Evolutionary conservation across 92 coral and sea anemone species (phyloP).

Genomic region (Micromussa lordhowensis): DNA sequence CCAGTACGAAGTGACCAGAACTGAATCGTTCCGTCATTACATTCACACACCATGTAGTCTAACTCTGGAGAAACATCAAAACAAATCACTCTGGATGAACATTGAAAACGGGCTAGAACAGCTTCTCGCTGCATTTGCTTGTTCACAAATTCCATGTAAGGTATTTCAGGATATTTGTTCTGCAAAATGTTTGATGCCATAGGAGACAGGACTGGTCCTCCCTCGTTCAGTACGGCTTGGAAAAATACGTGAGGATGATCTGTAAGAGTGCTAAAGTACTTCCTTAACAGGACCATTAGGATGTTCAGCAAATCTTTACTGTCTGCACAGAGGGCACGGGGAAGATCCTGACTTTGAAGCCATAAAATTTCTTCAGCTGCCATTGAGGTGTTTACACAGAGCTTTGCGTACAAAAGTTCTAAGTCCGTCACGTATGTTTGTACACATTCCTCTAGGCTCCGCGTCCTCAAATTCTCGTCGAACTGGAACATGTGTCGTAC

Average conservation of each 20-base stretch:
- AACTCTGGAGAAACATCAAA: conserved; percentile 23
- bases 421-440: background rate
- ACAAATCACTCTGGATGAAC: conserved; percentile 4
- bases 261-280: background rate
- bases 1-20: conserved; percentile 30
- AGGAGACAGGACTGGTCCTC: conserved; percentile 7
- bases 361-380: background rate
- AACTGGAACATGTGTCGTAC: background rate
- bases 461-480: background rate
- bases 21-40: background rate
- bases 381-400: background rate
- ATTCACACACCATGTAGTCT: conserved; percentile 14
- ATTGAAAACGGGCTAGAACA: conserved; percentile 4
- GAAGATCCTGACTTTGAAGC: background rate
- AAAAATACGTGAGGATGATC: background rate
- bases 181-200: conserved; percentile 6
- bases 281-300: background rate
- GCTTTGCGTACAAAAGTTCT: conserved; percentile 8
- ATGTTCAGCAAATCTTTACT: background rate
- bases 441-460: background rate
- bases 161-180: conserved; percentile 15
- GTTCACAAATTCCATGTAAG: conserved; percentile 9
- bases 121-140: conserved; percentile 2
- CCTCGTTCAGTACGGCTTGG: conserved; percentile 3
- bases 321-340: background rate